Percentiles rank a stretch among this genome's conserved stretches.
These are phyloP conservation scores for crab-eating macaque (Macaca fascicularis) DNA, from an alignment of 2,113 vertebrate genomes.

Conservation along the genomic window DNA sequence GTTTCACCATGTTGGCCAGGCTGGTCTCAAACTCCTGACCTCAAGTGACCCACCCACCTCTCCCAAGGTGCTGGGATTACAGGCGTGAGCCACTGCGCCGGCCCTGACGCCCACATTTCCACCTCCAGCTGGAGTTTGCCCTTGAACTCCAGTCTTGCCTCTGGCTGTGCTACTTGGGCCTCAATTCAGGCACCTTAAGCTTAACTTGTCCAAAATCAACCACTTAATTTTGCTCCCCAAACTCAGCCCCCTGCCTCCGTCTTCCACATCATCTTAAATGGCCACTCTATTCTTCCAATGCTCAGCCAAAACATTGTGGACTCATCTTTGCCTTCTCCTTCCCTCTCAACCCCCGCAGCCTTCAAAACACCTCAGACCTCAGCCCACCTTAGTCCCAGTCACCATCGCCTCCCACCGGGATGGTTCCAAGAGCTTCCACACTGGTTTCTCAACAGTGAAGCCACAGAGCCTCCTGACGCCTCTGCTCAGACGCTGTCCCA, in stretches of 20 bases:
- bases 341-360: not conserved
- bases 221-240: not conserved
- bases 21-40: too few relatives aligned
- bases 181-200: not conserved
- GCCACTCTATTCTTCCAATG: not conserved
- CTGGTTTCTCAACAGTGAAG: not conserved
- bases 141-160: not conserved
- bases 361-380: too few relatives aligned
- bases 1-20: too few relatives aligned
- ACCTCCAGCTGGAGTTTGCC: not conserved
- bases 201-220: not conserved
- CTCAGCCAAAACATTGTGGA: not conserved
- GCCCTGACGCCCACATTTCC: not conserved
- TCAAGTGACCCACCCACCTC: too few relatives aligned
- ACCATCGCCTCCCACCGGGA: not conserved
- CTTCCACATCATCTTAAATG: not conserved
- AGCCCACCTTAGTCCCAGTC: not conserved
- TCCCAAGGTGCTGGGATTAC: too few relatives aligned
- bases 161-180: too few relatives aligned
- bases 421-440: not conserved
- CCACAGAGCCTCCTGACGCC: rapidly evolving
- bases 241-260: not conserved
- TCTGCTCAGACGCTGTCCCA: rapidly evolving
- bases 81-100: too few relatives aligned
- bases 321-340: not conserved